Conservation (phyloP, 2,888 invertebrate genomes). For the Hipparchia semele region DNA sequence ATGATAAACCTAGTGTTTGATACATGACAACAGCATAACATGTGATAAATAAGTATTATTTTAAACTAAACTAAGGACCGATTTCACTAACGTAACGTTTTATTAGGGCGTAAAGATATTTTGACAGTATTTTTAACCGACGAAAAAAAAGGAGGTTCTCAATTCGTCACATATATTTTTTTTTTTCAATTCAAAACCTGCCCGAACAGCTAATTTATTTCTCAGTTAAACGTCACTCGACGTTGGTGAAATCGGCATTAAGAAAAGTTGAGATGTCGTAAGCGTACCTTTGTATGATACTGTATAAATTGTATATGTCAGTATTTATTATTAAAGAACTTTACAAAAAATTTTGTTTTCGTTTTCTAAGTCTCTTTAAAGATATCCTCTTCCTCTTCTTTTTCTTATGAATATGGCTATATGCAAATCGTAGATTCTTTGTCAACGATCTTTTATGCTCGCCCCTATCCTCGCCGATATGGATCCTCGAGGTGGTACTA, state of each 20-base stretch:
- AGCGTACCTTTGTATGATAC: slow-evolving; percentile 31
- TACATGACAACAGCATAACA: slow-evolving; percentile 23
- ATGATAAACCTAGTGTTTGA: slow-evolving; percentile 52
- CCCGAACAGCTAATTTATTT: too few relatives aligned
- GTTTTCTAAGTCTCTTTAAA: neutral
- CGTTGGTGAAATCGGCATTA: slow-evolving; percentile 12
- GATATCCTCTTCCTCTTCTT: too few relatives aligned
- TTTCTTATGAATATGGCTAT: too few relatives aligned
- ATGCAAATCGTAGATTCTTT: too few relatives aligned
- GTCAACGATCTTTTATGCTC: too few relatives aligned
- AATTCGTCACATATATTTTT: too few relatives aligned
- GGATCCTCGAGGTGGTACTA: neutral
- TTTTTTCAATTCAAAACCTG: too few relatives aligned
- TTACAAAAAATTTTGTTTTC: neutral
- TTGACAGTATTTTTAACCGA: neutral
- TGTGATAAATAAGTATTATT: slow-evolving; percentile 32
- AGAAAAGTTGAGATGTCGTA: slow-evolving; percentile 35
- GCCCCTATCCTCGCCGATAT: neutral
- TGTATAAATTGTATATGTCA: slow-evolving; percentile 37
- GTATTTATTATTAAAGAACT: slow-evolving; percentile 32
- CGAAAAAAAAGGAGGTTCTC: slow-evolving; percentile 38
- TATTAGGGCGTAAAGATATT: too few relatives aligned
- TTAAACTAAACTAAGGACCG: neutral
- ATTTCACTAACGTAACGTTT: too few relatives aligned
- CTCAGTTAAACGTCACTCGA: too few relatives aligned